A percentile compares a stretch with the other conserved stretches of the same genome.
These are phyloP conservation scores for Parasteatoda tepidariorum DNA, from an alignment of 1,140 invertebrate species.

Conservation along the genomic window DNA sequence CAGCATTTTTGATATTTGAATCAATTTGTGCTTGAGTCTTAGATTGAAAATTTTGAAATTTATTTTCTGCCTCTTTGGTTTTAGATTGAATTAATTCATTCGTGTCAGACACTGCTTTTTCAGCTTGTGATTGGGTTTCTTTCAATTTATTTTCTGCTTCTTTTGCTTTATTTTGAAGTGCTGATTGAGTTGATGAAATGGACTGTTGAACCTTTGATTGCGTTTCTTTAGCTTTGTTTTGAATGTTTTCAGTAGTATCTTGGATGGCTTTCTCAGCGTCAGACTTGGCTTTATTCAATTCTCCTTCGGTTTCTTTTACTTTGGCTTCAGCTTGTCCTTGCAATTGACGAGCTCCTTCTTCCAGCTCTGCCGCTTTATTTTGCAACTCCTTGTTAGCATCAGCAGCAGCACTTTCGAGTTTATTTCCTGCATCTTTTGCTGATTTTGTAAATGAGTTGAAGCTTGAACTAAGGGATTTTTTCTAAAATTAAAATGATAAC, in stretches of 20 bases:
- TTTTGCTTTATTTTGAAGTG: slow-evolving; percentile 24
- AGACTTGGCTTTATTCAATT: slow-evolving; percentile 16
- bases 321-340: slow-evolving; percentile 17
- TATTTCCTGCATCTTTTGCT: slow-evolving; percentile 26
- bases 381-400: slow-evolving; percentile 29
- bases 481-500: slow-evolving; percentile 6
- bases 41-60: slow-evolving; percentile 16
- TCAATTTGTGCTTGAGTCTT: slow-evolving; percentile 15
- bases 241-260: background rate
- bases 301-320: slow-evolving; percentile 22
- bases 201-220: slow-evolving; percentile 14
- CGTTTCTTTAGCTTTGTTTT: slow-evolving; percentile 36
- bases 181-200: slow-evolving; percentile 16
- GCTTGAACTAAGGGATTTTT: slow-evolving; percentile 30
- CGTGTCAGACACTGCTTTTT: slow-evolving; percentile 20
- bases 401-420: slow-evolving; percentile 9
- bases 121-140: slow-evolving; percentile 25
- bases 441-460: slow-evolving; percentile 37
- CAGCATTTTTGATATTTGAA: slow-evolving; percentile 28
- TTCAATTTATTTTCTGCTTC: slow-evolving; percentile 38
- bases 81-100: slow-evolving; percentile 23
- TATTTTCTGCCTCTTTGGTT: slow-evolving; percentile 37
- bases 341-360: background rate
- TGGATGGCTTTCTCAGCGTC: slow-evolving; percentile 27
- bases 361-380: slow-evolving; percentile 17